Evolutionary conservation across 2,113 vertebrate genomes (phyloP), one percentile per base, ranked within the genome.

Genomic region (Anhinga rufa): DNA sequence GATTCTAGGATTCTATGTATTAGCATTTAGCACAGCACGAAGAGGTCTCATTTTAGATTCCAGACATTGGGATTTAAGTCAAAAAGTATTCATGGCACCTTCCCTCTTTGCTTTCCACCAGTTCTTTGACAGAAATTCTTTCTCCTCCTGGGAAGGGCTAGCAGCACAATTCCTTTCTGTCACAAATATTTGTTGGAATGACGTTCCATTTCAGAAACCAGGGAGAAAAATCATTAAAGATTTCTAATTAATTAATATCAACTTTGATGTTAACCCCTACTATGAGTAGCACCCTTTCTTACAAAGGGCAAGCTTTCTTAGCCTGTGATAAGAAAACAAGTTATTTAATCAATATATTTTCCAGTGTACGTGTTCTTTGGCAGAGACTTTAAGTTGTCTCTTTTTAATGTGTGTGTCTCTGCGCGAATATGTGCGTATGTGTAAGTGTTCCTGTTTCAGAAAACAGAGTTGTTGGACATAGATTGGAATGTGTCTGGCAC

Each of bases 401-500:
- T 94, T 93, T 28, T 60, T 66, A 84, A 64, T 2, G 10, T 32
- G 75, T 89, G 48, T 77, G 68, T 90, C 31, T 66, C 48, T 78
- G 57, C 3, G 7, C 0, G 3, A 69, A 79, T 57, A 24, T 58
- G 46, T 66, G 77, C 79, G 34, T 34, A n/a, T 80, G 86, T 69
- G 86, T n/a, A 62, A 88, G 60, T 3, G 19, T 88, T 88, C 71
- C 84, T 92, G 54, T 79, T 84, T 92, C 90, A 82, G 86, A 94
- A 93, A 92, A 90, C 89, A 95, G 86, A 91, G 75, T 64, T 83
- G 36, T 95, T 97, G 96, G 95, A 96, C 95, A 85, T 48, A 60
- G 90, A 91, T 57, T 97, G 93, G 96, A 97, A 97, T 97, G 94
- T 76, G 42, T 97, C 90, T 97, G 97, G 97, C 97, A 92, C 64